phyloP scores from a whole-genome alignment of 1,140 invertebrate species.

The Drosophila guanche region DNA sequence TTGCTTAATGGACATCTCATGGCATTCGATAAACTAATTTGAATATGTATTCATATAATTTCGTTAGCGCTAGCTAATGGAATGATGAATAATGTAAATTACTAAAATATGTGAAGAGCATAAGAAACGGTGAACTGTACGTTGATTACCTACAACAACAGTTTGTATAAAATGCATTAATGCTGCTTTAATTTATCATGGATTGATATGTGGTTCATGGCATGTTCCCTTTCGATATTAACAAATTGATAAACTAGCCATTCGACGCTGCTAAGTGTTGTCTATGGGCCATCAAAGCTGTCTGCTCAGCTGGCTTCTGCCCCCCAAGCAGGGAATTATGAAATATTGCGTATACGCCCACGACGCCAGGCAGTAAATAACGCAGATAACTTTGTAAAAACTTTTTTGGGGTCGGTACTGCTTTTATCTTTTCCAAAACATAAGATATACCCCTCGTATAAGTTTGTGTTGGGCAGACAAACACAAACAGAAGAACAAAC shows the following conservation, averaged over 20 bases:
- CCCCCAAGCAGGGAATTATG: constrained; percentile 45
- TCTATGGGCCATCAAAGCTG: constrained; percentile 29
- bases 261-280: constrained; percentile 27
- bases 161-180: too few relatives aligned
- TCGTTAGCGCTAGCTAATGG: too few relatives aligned
- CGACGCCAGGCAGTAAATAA: constrained; percentile 61
- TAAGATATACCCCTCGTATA: constrained; percentile 7
- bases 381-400: constrained; percentile 59
- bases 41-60: too few relatives aligned
- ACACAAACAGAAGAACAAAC: constrained; percentile 39
- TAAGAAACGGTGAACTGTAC: too few relatives aligned
- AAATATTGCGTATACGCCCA: constrained; percentile 78
- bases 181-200: too few relatives aligned
- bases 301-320: constrained; percentile 31
- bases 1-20: not conserved
- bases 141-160: too few relatives aligned
- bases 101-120: too few relatives aligned
- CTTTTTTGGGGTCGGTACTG: constrained; percentile 53
- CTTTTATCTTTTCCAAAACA: constrained; percentile 66
- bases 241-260: constrained; percentile 33
- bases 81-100: too few relatives aligned
- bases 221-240: not conserved
- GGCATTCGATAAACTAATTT: too few relatives aligned
- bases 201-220: too few relatives aligned
- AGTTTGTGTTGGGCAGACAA: constrained; percentile 32